Evolutionary conservation across 2,797 vertebrate genomes (phyloP).

Genomic region (Cossypha dichroa): DNA sequence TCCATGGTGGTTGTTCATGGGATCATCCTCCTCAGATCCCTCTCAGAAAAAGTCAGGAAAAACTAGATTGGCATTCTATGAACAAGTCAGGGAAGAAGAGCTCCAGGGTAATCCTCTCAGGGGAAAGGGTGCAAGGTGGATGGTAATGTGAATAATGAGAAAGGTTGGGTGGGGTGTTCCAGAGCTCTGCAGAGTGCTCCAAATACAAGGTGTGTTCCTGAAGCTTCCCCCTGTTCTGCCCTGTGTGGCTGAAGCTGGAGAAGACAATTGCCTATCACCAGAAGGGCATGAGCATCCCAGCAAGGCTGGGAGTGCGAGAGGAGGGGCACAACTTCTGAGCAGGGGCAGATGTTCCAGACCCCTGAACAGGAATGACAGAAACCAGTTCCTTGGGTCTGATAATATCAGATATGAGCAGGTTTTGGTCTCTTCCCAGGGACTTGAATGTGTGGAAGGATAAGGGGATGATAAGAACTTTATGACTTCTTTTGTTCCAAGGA

Average conservation of each 20-base stretch:
- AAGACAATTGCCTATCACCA: neutral
- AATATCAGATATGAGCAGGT: neutral
- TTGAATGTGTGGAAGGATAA: neutral
- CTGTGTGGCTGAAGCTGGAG: neutral
- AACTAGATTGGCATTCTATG: neutral
- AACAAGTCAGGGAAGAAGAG: neutral
- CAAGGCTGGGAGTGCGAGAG: neutral
- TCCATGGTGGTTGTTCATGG: neutral
- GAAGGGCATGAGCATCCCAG: neutral
- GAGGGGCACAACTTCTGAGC: neutral
- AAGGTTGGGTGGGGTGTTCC: neutral
- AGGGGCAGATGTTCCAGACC: neutral
- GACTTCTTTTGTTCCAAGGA: conserved; percentile 38
- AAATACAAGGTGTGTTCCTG: neutral
- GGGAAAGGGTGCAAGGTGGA: neutral
- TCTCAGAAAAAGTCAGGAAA: neutral
- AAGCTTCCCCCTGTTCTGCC: neutral
- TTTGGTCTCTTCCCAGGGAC: neutral
- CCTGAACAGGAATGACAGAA: neutral
- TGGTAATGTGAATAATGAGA: neutral
- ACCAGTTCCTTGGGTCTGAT: neutral
- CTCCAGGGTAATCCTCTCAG: neutral
- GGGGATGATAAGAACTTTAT: neutral
- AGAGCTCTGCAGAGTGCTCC: neutral
- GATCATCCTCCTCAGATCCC: neutral